Percentiles rank a stretch among this genome's conserved stretches.
Evolutionary conservation across 2,113 vertebrate genomes (phyloP).

Genomic region (Rafetus swinhoei): DNA sequence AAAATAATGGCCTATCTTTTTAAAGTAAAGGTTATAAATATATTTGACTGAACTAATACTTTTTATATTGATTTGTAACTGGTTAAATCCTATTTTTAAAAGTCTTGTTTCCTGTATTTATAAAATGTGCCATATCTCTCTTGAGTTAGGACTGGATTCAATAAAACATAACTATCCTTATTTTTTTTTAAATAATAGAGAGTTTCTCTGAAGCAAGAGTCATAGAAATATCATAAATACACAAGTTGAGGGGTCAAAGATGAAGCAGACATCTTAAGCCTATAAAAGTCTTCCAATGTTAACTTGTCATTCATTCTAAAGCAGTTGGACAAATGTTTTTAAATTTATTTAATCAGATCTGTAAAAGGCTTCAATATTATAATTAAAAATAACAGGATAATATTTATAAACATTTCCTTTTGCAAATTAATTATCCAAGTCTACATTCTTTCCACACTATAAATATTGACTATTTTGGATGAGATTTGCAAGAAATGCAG

Average conservation of each 20-base stretch:
- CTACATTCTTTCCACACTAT: not conserved
- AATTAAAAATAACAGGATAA: not conserved
- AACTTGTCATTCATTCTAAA: not conserved
- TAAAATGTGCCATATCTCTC: not conserved
- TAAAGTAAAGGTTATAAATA: not conserved
- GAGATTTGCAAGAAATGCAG: not conserved
- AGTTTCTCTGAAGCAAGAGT: not conserved
- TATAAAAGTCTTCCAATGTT: not conserved
- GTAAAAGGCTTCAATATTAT: not conserved
- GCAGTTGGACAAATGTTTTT: not conserved
- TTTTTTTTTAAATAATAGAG: not conserved
- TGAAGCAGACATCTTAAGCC: not conserved
- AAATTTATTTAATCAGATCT: not conserved
- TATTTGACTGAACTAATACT: not conserved
- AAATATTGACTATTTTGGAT: fast-evolving
- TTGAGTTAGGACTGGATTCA: not conserved
- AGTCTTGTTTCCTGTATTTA: not conserved
- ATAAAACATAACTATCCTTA: not conserved
- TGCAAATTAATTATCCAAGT: not conserved
- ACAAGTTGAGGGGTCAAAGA: not conserved
- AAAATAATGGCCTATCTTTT: not conserved
- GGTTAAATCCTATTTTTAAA: not conserved
- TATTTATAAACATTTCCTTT: not conserved
- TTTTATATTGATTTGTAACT: not conserved
- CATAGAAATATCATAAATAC: not conserved